Base-by-base conservation (phyloP, 2,888 invertebrate species). In the Glaucopsyche alexis region DNA sequence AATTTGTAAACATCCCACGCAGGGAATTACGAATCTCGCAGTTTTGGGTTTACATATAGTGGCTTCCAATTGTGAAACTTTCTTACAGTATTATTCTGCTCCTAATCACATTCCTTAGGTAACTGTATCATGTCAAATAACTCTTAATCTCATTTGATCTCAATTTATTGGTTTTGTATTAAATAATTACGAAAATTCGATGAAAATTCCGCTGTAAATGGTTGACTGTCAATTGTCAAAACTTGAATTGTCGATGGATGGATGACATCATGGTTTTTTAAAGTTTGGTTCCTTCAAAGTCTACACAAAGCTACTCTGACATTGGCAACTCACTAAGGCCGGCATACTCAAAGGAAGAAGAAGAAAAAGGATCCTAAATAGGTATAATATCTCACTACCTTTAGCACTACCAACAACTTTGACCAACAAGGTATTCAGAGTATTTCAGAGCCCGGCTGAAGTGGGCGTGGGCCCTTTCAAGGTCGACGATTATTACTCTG, bases 1-100 rank as follows among this genome's bases (percentile, higher is more conserved):
- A 81, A 81, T 81, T 84, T 82, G 81, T 83, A 82, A 83, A 85
- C 88, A 87, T 84, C 92, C 91, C 89, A 92, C 91, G 88, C 91
- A 87, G 82, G 80, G 85, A 85, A 82, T 83, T 82, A 81, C 79
- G 82, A 84, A 84, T 75, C 72, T 67, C 67, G 65, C 55, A 70
- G 71, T 73, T 73, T 74, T 64, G 64, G 67, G 69, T 72, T 47
- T 65, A 13, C 50, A 42, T 69, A 52, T 16, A 49, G 29, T 38
- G 5, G n/a, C n/a, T 19, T 13, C 9, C 16, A 52, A 45, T 9
- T 66, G 47, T 6, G 6, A 14, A 14, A 69, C 16, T 7, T 52
- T 72, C 29, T 47, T 13, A 9, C 29, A 49, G 14, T 49, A 19
- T 69, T 38, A 29, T 16, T 29, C 16, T 49, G 14, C 38, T 47